Percentiles rank a stretch among this genome's conserved stretches.
Evolutionary conservation across 2,113 vertebrate species (phyloP).

Genomic region (Pteronura brasiliensis): DNA sequence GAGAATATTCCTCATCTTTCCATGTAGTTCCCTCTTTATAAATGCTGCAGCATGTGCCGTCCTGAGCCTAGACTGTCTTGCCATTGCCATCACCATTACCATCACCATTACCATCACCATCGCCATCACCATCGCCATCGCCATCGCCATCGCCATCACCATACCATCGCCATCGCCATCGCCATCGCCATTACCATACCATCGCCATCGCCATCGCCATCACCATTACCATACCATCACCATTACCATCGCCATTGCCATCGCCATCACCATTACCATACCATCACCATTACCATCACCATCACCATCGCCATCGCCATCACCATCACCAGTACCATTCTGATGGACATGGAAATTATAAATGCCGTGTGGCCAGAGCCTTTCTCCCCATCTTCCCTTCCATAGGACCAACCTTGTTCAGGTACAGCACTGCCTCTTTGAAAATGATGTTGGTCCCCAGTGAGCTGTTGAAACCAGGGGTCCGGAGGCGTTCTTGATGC

Average conservation of each 20-base stretch:
- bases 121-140: not conserved
- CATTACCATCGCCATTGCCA: not conserved
- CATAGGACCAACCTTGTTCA: not conserved
- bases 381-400: not conserved
- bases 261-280: not conserved
- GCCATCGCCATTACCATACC: no score
- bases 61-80: no score
- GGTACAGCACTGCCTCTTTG: not conserved
- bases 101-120: not conserved
- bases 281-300: no score
- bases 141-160: no score
- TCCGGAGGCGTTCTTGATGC: no score
- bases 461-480: not conserved
- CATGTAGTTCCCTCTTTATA: not conserved
- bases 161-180: not conserved
- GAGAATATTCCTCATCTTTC: not conserved
- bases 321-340: not conserved
- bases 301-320: no score
- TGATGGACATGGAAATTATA: not conserved
- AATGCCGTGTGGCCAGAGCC: not conserved
- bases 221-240: not conserved
- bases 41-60: not conserved
- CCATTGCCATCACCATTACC: not conserved
- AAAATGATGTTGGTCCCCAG: not conserved
- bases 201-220: no score